Conservation (phyloP, 2,113 vertebrate species). For the Hippocampus guttulatus region DNA sequence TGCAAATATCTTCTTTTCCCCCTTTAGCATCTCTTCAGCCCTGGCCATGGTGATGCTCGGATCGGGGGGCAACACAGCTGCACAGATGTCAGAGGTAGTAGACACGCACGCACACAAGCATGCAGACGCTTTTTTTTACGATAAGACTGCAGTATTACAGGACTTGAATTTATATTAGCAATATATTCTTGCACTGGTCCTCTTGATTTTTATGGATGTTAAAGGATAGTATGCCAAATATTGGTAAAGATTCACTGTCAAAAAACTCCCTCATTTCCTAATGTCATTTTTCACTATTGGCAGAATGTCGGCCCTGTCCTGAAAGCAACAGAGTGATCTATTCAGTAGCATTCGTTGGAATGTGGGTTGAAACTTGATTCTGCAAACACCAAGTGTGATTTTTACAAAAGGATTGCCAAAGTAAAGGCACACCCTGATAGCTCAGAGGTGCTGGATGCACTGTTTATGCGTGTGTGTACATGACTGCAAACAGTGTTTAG, state of each 20-base stretch:
- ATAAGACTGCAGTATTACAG: background rate
- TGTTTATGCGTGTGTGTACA: background rate
- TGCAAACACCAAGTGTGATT: background rate
- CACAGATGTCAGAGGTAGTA: conserved; percentile 76
- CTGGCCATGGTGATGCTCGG: conserved; percentile 82
- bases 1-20: conserved; percentile 79
- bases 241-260: background rate
- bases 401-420: background rate
- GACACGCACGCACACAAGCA: background rate
- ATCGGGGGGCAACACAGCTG: conserved; percentile 73
- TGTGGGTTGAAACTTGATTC: conserved; percentile 4
- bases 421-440: conserved; percentile 17
- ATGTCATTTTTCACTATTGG: background rate
- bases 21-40: conserved; percentile 79
- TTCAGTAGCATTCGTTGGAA: conserved; percentile 3
- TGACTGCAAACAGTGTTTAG: background rate
- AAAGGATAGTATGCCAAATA: background rate
- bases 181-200: background rate
- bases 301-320: background rate
- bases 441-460: background rate
- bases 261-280: background rate
- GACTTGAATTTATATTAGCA: background rate
- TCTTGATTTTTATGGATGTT: background rate
- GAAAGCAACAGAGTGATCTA: background rate
- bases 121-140: conserved; percentile 23